These are phyloP conservation scores for Alloscopus bannaensis DNA, from an alignment of 2,888 invertebrate genomes.

Conservation along the genomic window DNA sequence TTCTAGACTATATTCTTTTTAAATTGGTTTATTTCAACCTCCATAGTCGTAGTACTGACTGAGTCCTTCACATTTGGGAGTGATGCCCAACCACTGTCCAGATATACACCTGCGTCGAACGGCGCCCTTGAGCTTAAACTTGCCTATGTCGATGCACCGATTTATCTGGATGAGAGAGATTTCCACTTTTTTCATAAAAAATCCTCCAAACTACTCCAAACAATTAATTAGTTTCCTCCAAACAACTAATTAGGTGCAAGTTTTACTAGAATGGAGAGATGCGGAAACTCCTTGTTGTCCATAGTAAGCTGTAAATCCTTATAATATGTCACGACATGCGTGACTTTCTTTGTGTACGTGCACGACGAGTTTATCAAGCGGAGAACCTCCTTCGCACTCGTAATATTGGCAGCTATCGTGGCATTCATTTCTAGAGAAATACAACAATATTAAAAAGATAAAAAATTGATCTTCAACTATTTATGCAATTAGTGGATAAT, in stretches of 20 bases:
- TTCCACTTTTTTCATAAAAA: no score
- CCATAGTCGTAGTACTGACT: slow-evolving; percentile 92
- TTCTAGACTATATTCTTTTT: background rate
- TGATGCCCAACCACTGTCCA: slow-evolving; percentile 86
- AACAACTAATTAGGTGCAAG: background rate
- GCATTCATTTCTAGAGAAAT: slow-evolving; percentile 9
- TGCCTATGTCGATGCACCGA: slow-evolving; percentile 89
- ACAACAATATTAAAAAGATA: background rate
- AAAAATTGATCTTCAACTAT: background rate
- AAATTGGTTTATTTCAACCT: slow-evolving; percentile 78
- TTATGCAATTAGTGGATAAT: background rate
- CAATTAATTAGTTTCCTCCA: slow-evolving; percentile 3
- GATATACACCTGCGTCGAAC: slow-evolving; percentile 84
- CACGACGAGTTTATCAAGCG: slow-evolving; percentile 78
- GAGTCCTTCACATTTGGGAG: slow-evolving; percentile 86
- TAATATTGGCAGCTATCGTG: slow-evolving; percentile 6
- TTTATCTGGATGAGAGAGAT: no score
- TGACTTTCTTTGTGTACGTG: slow-evolving; percentile 84
- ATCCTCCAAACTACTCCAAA: background rate
- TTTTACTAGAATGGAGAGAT: slow-evolving; percentile 81
- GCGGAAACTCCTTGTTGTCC: slow-evolving; percentile 85
- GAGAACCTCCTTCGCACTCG: slow-evolving; percentile 21
- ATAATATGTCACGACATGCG: slow-evolving; percentile 84
- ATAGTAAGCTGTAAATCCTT: slow-evolving; percentile 87
- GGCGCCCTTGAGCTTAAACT: slow-evolving; percentile 87